phyloP scores from a whole-genome alignment of 2,888 invertebrate genomes.

The Aspidiotus destructor region DNA sequence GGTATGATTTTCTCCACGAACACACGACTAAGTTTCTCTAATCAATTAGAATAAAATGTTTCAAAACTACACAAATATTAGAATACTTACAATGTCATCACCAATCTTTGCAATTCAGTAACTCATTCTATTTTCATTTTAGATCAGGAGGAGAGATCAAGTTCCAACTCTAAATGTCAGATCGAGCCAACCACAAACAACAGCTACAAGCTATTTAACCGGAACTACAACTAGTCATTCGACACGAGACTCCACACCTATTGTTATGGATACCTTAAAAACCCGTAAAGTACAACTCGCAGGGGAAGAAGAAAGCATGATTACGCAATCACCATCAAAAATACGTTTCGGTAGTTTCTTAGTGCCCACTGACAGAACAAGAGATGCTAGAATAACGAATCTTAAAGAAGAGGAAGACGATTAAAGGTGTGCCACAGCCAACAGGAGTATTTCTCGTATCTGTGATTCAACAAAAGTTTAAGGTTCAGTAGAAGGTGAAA shows the following conservation, averaged over 20 bases:
- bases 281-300: conserved; percentile 14
- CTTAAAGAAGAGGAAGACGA: conserved; percentile 17
- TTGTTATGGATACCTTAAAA: conserved; percentile 8
- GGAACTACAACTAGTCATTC: conserved; percentile 16
- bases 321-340: conserved; percentile 6
- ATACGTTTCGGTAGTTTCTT: background rate
- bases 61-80: too few species aligned
- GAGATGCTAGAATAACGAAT: conserved; percentile 9
- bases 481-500: too few species aligned
- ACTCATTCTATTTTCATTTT: background rate
- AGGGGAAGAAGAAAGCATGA: conserved; percentile 19
- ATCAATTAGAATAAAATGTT: background rate
- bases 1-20: background rate
- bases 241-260: background rate
- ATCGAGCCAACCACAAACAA: conserved; percentile 20
- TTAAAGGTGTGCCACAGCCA: conserved; percentile 18
- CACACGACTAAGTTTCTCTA: background rate
- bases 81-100: too few species aligned
- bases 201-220: conserved; percentile 20
- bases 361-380: background rate
- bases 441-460: conserved; percentile 20
- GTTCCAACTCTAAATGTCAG: conserved; percentile 6
- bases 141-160: conserved; percentile 22
- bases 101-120: too few species aligned
- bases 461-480: background rate